Evolutionary conservation across 2,797 vertebrate species (phyloP), one percentile per base, ranked within the genome.

Genomic region (Phyllotis vaccarum): DNA sequence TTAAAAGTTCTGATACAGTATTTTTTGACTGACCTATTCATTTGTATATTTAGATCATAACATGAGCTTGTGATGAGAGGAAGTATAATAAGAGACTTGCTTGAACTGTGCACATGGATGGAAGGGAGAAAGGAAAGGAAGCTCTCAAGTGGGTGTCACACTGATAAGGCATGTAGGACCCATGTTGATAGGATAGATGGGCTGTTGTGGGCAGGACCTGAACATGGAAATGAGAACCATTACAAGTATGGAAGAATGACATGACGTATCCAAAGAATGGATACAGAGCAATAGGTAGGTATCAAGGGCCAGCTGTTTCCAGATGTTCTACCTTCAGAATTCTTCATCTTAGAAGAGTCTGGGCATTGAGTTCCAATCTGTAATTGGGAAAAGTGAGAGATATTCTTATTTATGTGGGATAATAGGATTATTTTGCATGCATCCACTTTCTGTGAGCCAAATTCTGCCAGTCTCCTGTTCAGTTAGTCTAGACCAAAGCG

Each of bases 271-370:
- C 56, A 37, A 14, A 56, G 54, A 52, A 78, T 7, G 16, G 16
- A 56, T n/a, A 31, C 29, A 56, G 80, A 79, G 31, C 81, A 92
- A 19, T 5, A 80, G 68, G 9, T 17, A 76, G 3, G 37, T 64
- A 43, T 56, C 56, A 4, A 52, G 40, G 3, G n/a, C 52, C 74
- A 19, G 2, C 52, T 43, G 34, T 90, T 87, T 54, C 29, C 56
- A 40, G 2, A 16, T 31, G 3, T 54, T 89, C 91, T 40, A 49
- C n/a, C 13, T 75, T 62, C 62, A 54, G 64, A 78, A 78, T 76
- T 70, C 43, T 90, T 94, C 66, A 29, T 66, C 66, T 24, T 64
- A 88, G 79, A 80, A n/a, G 75, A 90, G 89, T 54, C 13, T 37
- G 54, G 72, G 52, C 74, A 37, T 82, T 86, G 31, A 72, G 37